Evolutionary conservation across 2,888 invertebrate species (phyloP), one percentile per base, ranked within the genome.

Genomic region (Ornithoptera priamus): DNA sequence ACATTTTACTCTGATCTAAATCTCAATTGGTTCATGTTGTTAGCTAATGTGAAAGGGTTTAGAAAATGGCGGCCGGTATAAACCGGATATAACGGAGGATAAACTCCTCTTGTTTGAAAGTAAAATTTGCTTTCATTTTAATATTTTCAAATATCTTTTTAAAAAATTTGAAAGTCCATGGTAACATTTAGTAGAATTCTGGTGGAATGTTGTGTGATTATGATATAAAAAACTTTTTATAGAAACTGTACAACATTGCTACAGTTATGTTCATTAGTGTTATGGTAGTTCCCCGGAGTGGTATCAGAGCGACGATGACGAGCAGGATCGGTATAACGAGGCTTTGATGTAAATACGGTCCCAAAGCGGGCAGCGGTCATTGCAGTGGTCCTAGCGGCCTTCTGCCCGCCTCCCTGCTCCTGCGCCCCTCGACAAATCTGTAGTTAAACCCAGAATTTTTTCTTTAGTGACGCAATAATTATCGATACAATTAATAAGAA

Each of bases 321-420:
- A 73, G 75, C 79, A 74, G 77, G 80, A 78, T 78, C 79, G 73
- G 69, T 74, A 81, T 86, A 91, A 90, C 86, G 89, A 89, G 83
- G 75, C 79, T 88, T 87, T 86, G 82, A 90, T 90, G 90, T 89
- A 86, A 90, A 90, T 90, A 81, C 74, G 81, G 72, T 81, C 80
- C 70, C 73, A 53, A 62, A 36, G 61, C 72, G 71, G 67, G 74
- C 74, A 67, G 69, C 64, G 59, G 62, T 71, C 70, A 78, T 78
- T 74, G 75, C 76, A 78, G 80, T 78, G 79, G 46, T 82, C 79
- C 75, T 78, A 74, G 70, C 68, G 75, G 68, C 74, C 79, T 75
- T 77, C 77, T 75, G 74, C 74, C 75, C 73, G 77, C 76, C 74
- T 76, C 71, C 70, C 73, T 75, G 75, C 78, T 67, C 75, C 75